Evolutionary conservation across 2,797 vertebrate species (phyloP).

Genomic region (Platalea minor): DNA sequence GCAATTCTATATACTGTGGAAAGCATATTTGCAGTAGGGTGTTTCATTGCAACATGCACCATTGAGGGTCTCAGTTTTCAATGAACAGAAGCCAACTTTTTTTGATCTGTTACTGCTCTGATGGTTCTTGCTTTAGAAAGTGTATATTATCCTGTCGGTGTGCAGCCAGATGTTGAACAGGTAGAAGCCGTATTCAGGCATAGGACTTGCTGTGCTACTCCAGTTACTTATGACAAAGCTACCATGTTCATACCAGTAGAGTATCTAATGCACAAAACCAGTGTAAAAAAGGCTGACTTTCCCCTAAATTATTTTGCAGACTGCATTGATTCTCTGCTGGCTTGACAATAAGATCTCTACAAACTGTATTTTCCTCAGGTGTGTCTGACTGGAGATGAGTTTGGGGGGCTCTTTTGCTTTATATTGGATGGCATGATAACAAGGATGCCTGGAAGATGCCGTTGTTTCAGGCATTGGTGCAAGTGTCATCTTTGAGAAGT

Average conservation of each 20-base stretch:
- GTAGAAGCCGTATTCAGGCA: neutral
- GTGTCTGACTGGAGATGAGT: neutral
- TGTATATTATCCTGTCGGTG: rapidly evolving
- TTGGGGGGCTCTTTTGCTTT: neutral
- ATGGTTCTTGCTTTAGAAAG: neutral
- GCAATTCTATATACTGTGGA: neutral
- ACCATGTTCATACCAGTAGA: neutral
- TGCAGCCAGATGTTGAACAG: neutral
- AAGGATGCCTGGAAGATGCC: neutral
- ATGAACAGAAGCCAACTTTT: neutral
- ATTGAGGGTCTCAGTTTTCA: neutral
- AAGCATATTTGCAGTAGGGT: neutral
- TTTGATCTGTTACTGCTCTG: neutral
- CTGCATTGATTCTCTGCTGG: neutral
- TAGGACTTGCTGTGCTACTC: neutral
- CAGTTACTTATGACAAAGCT: neutral
- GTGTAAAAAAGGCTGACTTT: neutral
- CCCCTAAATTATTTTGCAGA: neutral
- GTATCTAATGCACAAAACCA: neutral
- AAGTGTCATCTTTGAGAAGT: neutral
- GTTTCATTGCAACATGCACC: neutral
- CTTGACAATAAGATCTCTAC: neutral
- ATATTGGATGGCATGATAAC: neutral
- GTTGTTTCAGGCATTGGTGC: neutral
- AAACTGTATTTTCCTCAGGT: neutral